A percentile compares a stretch with the other conserved stretches of the same genome.
phyloP scores from a whole-genome alignment of 2,113 vertebrate genomes.

The Dryoscopus gambensis region DNA sequence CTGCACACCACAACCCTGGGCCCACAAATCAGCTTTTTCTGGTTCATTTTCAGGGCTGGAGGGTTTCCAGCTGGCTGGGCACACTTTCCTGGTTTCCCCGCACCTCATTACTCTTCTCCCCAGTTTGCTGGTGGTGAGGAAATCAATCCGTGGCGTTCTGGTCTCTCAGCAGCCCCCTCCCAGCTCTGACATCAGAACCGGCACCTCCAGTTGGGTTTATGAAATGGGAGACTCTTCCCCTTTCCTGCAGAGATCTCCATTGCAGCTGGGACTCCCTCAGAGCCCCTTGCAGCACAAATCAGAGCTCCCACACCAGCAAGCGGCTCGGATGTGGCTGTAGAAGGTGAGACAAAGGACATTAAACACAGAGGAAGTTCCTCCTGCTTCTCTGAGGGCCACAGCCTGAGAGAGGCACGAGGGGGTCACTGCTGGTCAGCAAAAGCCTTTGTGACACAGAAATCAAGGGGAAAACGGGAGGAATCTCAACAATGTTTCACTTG shows the following conservation, averaged over 20 bases:
- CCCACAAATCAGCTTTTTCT: neutral
- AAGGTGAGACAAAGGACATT: neutral
- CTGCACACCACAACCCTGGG: neutral
- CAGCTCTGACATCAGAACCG: neutral
- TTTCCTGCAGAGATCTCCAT: neutral
- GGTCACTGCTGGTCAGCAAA: neutral
- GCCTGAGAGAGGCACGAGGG: neutral
- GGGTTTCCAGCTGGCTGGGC: neutral
- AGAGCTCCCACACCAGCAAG: neutral
- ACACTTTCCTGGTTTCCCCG: neutral
- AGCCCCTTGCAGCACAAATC: neutral
- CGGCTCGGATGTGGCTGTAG: neutral
- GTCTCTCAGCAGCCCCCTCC: neutral
- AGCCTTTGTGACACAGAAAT: neutral
- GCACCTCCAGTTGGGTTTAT: neutral
- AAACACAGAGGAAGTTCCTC: neutral
- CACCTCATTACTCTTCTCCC: neutral
- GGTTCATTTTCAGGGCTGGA: neutral
- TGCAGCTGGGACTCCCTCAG: neutral
- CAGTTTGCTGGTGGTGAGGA: neutral
- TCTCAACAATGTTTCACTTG: neutral
- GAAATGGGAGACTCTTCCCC: neutral
- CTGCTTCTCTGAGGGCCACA: neutral
- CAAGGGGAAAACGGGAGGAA: neutral
- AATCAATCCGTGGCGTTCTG: neutral